Conservation (phyloP, 2,797 vertebrate species). For the Otolemur crassicaudatus region DNA sequence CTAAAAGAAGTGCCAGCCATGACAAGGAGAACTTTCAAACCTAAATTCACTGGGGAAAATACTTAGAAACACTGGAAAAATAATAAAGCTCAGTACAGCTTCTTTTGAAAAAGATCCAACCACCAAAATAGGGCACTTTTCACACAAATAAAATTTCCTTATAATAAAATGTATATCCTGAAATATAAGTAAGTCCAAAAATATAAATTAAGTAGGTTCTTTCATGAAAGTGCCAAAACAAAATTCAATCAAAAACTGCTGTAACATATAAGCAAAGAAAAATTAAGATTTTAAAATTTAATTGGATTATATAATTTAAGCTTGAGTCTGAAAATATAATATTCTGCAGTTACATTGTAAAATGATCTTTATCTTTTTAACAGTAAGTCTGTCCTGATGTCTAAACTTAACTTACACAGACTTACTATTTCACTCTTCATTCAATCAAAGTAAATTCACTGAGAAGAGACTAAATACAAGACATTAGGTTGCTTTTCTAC, state of each 20-base stretch:
- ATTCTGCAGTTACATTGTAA: neutral
- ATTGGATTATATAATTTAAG: conserved; percentile 50
- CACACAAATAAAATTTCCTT: conserved; percentile 34
- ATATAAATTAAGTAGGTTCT: conserved; percentile 17
- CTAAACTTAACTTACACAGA: neutral
- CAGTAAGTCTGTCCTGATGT: conserved; percentile 17
- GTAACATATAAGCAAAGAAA: conserved; percentile 17
- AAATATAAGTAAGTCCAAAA: conserved; percentile 45
- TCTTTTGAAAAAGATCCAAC: neutral
- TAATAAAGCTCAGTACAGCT: neutral
- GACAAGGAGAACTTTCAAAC: conserved; percentile 17
- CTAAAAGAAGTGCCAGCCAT: conserved; percentile 10
- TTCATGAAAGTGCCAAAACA: conserved; percentile 8
- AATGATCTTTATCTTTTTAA: conserved; percentile 29
- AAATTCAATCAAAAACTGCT: conserved; percentile 25
- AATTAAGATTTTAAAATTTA: conserved; percentile 54
- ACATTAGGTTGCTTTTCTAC: conserved; percentile 35
- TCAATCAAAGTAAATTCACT: conserved; percentile 49
- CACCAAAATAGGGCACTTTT: neutral
- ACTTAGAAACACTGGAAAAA: conserved; percentile 32
- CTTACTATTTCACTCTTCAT: conserved; percentile 47
- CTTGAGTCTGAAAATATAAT: neutral
- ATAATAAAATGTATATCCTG: conserved; percentile 49
- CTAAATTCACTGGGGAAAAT: conserved; percentile 27
- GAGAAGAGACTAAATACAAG: neutral